Evolutionary conservation across 2,888 invertebrate genomes (phyloP).

Genomic region (Neelides folsomi): DNA sequence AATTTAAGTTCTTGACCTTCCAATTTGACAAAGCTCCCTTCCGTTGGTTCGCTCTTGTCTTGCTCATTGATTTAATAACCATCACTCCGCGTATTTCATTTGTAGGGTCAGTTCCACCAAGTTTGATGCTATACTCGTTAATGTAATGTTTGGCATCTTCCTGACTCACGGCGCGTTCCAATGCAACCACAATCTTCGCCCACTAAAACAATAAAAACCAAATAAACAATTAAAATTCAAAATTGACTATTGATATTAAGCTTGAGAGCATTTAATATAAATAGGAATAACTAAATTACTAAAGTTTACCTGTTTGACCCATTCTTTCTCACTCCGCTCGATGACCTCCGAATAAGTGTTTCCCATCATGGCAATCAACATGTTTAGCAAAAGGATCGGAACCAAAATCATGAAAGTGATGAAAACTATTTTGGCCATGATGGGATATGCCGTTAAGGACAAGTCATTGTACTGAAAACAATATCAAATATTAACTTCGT

Average conservation of each 20-base stretch:
- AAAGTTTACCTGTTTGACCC: conserved; percentile 72
- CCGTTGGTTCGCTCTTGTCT: conserved; percentile 87
- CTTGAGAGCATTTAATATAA: too few relatives aligned
- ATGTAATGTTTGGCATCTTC: conserved; percentile 80
- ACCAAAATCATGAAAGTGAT: conserved; percentile 96
- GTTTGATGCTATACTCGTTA: conserved; percentile 85
- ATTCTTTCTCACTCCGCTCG: conserved; percentile 96
- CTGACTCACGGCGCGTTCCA: conserved; percentile 85
- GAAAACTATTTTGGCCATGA: conserved; percentile 88
- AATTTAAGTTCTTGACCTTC: conserved; percentile 86
- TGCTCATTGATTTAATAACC: conserved; percentile 94
- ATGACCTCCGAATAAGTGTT: conserved; percentile 97
- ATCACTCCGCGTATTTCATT: conserved; percentile 85
- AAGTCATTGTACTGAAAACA: conserved; percentile 74
- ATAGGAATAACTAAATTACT: not conserved
- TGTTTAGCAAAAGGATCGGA: conserved; percentile 77
- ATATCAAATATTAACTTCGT: conserved; percentile 5
- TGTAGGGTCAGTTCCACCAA: conserved; percentile 64
- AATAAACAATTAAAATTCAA: too few relatives aligned
- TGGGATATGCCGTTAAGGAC: conserved; percentile 75
- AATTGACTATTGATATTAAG: too few relatives aligned
- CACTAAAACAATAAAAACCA: conserved; percentile 51
- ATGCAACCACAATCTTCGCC: conserved; percentile 94
- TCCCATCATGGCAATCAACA: conserved; percentile 99
- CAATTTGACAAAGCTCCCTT: conserved; percentile 93